phyloP scores from a whole-genome alignment of 2,797 vertebrate species.

The Catamblyrhynchus diadema region DNA sequence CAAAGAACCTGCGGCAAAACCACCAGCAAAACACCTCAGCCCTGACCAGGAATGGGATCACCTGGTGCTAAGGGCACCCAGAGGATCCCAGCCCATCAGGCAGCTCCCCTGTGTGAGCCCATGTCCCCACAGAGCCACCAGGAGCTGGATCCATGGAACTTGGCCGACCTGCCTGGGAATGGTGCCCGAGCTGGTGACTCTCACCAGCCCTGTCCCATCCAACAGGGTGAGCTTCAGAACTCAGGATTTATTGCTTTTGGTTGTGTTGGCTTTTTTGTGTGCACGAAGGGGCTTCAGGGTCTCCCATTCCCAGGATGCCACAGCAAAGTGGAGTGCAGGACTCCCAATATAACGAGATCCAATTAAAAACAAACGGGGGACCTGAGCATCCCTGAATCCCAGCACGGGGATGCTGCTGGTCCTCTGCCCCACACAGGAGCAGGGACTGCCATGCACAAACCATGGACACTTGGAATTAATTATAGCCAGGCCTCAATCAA shows the following conservation, averaged over 20 bases:
- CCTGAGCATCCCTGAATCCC: background rate
- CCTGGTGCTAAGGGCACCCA: background rate
- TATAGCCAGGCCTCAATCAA: background rate
- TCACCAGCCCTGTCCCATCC: background rate
- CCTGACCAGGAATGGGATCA: background rate
- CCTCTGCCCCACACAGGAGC: background rate
- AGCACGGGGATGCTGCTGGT: rapidly evolving
- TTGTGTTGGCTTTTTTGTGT: background rate
- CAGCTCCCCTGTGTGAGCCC: background rate
- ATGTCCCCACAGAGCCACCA: rapidly evolving
- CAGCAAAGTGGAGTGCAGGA: background rate
- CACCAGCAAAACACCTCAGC: background rate
- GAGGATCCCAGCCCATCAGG: background rate
- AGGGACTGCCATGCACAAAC: background rate
- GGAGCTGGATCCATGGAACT: rapidly evolving
- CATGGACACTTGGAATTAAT: background rate
- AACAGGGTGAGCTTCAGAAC: background rate
- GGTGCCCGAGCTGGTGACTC: rapidly evolving
- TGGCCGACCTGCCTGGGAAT: background rate
- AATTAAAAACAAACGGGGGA: background rate
- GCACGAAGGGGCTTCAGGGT: background rate
- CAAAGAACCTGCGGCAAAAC: background rate
- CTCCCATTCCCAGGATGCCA: background rate
- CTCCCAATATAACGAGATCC: rapidly evolving
- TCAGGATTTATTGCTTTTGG: constrained; percentile 9